These are phyloP conservation scores for Candoia aspera DNA, from an alignment of 2,113 vertebrate genomes.

Conservation along the genomic window DNA sequence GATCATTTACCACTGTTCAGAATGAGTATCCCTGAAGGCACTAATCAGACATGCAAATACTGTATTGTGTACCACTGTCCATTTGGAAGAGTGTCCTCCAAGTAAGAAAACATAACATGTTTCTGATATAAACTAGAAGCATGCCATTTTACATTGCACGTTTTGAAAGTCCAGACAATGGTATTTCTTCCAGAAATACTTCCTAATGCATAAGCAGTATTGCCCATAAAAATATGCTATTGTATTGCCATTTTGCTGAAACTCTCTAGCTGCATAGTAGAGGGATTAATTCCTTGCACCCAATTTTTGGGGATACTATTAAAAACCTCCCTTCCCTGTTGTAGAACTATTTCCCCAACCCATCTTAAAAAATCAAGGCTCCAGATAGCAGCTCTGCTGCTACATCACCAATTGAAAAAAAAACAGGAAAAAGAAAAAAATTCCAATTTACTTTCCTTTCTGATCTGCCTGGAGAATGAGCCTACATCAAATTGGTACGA, in stretches of 20 bases:
- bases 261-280: constrained; percentile 20
- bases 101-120: not conserved
- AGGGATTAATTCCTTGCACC: constrained; percentile 24
- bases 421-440: constrained; percentile 55
- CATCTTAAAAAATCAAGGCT: constrained; percentile 62
- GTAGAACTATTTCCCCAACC: constrained; percentile 53
- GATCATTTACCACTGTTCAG: not conserved
- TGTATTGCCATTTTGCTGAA: constrained; percentile 14
- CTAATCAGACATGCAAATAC: not conserved
- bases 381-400: constrained; percentile 31
- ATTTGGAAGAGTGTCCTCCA: not conserved
- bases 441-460: constrained; percentile 69
- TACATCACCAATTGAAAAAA: constrained; percentile 37
- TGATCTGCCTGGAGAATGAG: constrained; percentile 65
- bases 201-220: not conserved
- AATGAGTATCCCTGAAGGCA: not conserved
- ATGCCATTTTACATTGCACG: not conserved
- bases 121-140: not conserved
- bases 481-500: constrained; percentile 68
- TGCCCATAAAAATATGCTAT: constrained; percentile 30
- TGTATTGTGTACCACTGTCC: not conserved
- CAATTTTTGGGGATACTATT: constrained; percentile 36
- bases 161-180: not conserved
- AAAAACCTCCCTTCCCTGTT: constrained; percentile 40
- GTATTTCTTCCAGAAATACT: constrained; percentile 1